These are phyloP conservation scores for Geophilus truncorum DNA, from an alignment of 2,888 invertebrate genomes.

Conservation along the genomic window DNA sequence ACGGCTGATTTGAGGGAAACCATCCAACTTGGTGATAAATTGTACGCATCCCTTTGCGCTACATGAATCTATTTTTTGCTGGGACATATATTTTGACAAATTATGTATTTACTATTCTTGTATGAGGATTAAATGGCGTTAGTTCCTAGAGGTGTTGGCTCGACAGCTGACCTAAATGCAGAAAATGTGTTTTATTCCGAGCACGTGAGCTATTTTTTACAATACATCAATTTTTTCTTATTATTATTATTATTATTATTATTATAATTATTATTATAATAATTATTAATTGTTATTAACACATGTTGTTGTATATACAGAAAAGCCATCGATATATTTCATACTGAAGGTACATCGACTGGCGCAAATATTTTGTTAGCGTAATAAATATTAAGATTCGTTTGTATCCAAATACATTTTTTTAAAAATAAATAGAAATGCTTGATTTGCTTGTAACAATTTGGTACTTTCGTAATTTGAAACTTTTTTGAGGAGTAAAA, in stretches of 20 bases:
- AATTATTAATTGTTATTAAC: neutral
- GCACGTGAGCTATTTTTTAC: conserved; percentile 15
- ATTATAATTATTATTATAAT: neutral
- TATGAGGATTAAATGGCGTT: conserved; percentile 19
- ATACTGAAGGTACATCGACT: conserved; percentile 13
- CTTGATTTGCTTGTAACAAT: neutral
- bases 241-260: conserved; percentile 6
- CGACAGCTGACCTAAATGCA: conserved; percentile 15
- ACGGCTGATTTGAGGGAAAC: neutral
- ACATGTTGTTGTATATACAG: conserved; percentile 3
- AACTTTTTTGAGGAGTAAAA: neutral
- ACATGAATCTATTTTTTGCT: conserved; percentile 21
- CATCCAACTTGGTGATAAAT: conserved; percentile 20
- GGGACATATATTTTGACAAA: conserved; percentile 27
- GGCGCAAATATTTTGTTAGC: neutral
- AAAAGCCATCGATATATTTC: conserved; percentile 15
- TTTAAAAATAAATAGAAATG: conserved; percentile 13
- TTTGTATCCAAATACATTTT: neutral
- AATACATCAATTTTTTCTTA: neutral
- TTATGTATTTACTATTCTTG: conserved; percentile 27
- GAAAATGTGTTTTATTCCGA: conserved; percentile 15
- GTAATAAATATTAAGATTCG: neutral
- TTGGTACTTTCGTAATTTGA: neutral
- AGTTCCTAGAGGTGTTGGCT: conserved; percentile 20
- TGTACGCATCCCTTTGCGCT: conserved; percentile 20